Base-by-base conservation (phyloP, 2,797 vertebrate species). In the Hemitrygon akajei region DNA sequence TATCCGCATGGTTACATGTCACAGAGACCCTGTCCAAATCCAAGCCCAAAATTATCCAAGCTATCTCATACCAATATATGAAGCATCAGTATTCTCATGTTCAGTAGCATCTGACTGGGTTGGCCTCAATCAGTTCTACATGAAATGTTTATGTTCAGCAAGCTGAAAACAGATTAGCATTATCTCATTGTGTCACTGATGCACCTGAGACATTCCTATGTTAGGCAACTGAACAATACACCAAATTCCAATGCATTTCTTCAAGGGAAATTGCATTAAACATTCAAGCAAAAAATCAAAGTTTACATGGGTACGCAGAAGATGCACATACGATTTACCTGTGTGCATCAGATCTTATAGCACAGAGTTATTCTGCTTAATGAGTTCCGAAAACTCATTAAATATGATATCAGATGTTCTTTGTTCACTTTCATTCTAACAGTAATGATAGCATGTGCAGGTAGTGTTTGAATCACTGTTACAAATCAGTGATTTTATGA, bases 401-500 rank as follows among this genome's bases (percentile, higher is more conserved):
- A 92, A 71, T 73, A 92, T 92, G 9, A 47, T 73, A 92, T 73
- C 66, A 73, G 69, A 9, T 92, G 71, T 73, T 86, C 81, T 20
- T 84, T 86, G 82, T 86, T 86, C 82, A 86, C 10, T 58, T 86
- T 12, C 56, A 60, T 86, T 66, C 14, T 2, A 34, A 58, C 86
- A 92, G 7, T 25, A 27, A 73, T 40, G 34, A 9, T 10, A 25
- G 9, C 34, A 69, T 71, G 10, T 92, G 34, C 69, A 40, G 69
- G 89, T 27, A 73, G 10, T 69, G n/a, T 7, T 14, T 91, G 66
- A 91, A 40, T 91, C 37, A 25, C 66, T 75, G 71, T 92, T 75
- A 47, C 27, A 75, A 92, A 27, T 92, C 71, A 92, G 27, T 47
- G 91, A 73, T 47, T 92, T 92, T 89, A 89, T 69, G 86, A 89